These are phyloP conservation scores for Thereva nobilitata DNA, from an alignment of 2,888 invertebrate genomes.

Conservation along the genomic window DNA sequence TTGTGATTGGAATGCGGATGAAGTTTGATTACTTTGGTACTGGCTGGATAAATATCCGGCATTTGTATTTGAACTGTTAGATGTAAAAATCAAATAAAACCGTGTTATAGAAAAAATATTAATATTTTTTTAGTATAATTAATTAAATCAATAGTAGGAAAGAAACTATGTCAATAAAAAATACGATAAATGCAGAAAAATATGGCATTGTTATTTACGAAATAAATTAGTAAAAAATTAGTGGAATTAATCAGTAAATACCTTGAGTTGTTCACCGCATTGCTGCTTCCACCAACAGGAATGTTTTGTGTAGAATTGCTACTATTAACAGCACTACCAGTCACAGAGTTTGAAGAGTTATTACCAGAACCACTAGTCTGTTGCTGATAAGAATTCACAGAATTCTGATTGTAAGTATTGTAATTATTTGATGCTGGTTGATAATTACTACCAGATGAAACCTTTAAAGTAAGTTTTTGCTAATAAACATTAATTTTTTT, in stretches of 20 bases:
- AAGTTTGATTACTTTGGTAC: constrained; percentile 49
- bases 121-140: background rate
- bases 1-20: constrained; percentile 58
- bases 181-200: background rate
- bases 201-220: background rate
- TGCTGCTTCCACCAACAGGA: constrained; percentile 55
- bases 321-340: constrained; percentile 41
- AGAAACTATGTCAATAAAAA: constrained; percentile 12
- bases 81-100: constrained; percentile 35
- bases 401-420: constrained; percentile 56
- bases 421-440: constrained; percentile 54
- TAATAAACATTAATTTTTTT: background rate
- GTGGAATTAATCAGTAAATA: constrained; percentile 44
- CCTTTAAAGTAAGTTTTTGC: constrained; percentile 42
- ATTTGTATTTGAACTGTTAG: constrained; percentile 57
- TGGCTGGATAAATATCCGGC: constrained; percentile 56
- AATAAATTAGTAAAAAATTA: background rate
- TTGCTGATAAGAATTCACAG: constrained; percentile 57
- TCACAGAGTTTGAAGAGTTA: constrained; percentile 42
- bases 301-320: constrained; percentile 56
- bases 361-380: constrained; percentile 44
- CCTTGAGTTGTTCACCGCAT: constrained; percentile 54
- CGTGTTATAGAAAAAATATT: constrained; percentile 38
- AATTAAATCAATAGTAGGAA: background rate
- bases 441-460: constrained; percentile 55